Evolutionary conservation across 2,888 invertebrate species (phyloP).

Genomic region (Metallyticus violacea): DNA sequence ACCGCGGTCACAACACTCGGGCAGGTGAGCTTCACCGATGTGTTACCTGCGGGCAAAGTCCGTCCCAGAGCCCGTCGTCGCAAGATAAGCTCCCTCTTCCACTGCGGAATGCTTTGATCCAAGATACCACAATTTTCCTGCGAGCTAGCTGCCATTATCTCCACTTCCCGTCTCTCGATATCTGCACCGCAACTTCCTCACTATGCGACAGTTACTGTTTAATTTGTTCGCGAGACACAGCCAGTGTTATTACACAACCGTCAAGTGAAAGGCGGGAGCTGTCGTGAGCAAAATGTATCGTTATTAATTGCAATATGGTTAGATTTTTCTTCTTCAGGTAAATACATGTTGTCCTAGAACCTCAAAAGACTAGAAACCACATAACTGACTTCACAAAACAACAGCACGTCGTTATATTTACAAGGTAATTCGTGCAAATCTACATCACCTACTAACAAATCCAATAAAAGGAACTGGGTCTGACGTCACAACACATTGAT

Average conservation of each 20-base stretch:
- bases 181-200: not conserved
- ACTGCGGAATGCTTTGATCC: slow-evolving; percentile 60
- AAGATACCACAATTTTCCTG: slow-evolving; percentile 24
- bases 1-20: slow-evolving; percentile 37
- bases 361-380: not conserved
- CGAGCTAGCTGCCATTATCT: slow-evolving; percentile 26
- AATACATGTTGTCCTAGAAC: not conserved
- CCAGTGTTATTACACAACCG: slow-evolving; percentile 28
- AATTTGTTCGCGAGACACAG: slow-evolving; percentile 9
- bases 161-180: not conserved
- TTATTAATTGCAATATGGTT: not conserved
- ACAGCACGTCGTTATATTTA: not conserved
- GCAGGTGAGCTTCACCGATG: slow-evolving; percentile 38
- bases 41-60: slow-evolving; percentile 38
- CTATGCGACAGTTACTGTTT: slow-evolving; percentile 12
- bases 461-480: not conserved
- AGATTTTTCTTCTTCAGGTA: not conserved
- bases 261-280: slow-evolving; percentile 30
- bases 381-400: not conserved
- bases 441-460: not conserved
- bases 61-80: slow-evolving; percentile 56
- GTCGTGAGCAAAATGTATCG: slow-evolving; percentile 10
- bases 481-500: not conserved
- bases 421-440: not conserved
- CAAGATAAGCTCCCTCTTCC: slow-evolving; percentile 81